Evolutionary conservation across 2,888 invertebrate species (phyloP), one percentile per base, ranked within the genome.

Genomic region (Lepas anatifera): DNA sequence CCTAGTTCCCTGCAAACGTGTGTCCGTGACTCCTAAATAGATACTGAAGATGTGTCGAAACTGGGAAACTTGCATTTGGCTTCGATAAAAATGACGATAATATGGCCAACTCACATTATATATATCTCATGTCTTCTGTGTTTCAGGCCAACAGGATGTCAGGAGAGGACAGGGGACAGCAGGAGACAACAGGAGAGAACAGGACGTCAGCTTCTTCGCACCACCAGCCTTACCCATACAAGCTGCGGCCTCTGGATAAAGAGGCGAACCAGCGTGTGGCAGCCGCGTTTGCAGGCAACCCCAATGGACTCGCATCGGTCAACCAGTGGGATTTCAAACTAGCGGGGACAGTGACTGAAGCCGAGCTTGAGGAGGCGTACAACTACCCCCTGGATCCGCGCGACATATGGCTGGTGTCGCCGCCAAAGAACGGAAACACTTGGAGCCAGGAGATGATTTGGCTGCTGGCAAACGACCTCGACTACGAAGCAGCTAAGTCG

Each of bases 391-490:
- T 64, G 64, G 37, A 64, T 6, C 64, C 64, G 37, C n/a, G 64
- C 64, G 64, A 64, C 64, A n/a, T 64, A 7, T 64, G 64, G 64
- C n/a, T 64, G 29, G n/a, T 64, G n/a, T 37, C 64, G 10, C 64
- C 64, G 35, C 64, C 64, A n/a, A 64, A 64, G 39, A 18, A 22
- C 64, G 64, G 64, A 35, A 64, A 35, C 64, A 64, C 64, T n/a
- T 64, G 64, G 64, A 35, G 22, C n/a, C 64, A 64, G 64, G 64
- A 64, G 64, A 64, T 64, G 64, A 39, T 64, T n/a, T 64, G 64
- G 64, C 64, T 64, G 37, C 22, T 64, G n/a, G 64, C 64, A 35
- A 64, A 64, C 37, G 39, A 64, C 64, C 25, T 35, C 6, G 64
- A 64, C 64, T 64, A 64, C 64, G 37, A 4, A n/a, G 37, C 37